Conservation (phyloP, 1,140 invertebrate species). For the Condylostylus longicornis region DNA sequence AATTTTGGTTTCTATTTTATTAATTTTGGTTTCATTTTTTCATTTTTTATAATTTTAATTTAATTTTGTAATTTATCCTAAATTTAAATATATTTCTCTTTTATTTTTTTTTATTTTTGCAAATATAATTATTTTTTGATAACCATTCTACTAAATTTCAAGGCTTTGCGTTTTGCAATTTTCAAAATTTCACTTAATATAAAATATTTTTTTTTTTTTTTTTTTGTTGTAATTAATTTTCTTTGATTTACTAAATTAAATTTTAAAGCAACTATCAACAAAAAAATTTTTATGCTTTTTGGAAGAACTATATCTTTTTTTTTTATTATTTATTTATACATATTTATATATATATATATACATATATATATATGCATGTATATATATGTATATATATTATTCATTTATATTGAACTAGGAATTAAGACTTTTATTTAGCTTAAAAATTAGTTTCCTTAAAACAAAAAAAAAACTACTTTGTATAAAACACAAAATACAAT, state of each 20-base stretch:
- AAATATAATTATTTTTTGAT: too few species aligned
- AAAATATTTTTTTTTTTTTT: background rate
- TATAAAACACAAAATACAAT: background rate
- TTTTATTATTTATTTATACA: background rate
- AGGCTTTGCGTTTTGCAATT: background rate
- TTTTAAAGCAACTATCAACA: background rate
- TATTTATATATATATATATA: background rate
- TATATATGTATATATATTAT: too few species aligned
- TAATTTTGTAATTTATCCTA: too few species aligned
- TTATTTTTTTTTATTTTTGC: too few species aligned
- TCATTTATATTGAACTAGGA: too few species aligned
- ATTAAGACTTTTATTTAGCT: too few species aligned
- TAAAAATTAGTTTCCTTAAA: background rate
- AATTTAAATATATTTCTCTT: too few species aligned
- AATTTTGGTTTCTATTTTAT: too few species aligned
- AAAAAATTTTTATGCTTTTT: background rate
- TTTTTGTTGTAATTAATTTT: background rate
- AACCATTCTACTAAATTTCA: too few species aligned
- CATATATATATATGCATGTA: background rate
- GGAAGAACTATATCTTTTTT: background rate
- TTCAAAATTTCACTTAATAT: background rate
- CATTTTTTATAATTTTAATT: too few species aligned
- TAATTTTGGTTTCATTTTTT: too few species aligned
- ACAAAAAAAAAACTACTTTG: constrained; percentile 8
- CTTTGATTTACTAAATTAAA: background rate